Percentiles rank a stretch among this genome's conserved stretches.
Conservation (phyloP, 2,113 vertebrate species). For the Tyto alba region DNA sequence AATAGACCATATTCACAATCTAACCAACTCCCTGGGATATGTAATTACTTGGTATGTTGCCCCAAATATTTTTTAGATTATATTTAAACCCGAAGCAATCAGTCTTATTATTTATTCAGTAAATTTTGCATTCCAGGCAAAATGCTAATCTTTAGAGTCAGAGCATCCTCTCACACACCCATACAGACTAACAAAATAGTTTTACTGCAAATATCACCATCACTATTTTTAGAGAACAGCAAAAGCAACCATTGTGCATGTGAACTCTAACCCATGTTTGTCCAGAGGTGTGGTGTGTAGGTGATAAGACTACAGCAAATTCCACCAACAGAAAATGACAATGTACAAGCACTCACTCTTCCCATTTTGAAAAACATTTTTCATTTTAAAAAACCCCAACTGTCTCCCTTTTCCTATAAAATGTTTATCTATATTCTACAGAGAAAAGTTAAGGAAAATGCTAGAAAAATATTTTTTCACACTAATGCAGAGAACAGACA, state of each 20-base stretch:
- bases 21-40: not conserved
- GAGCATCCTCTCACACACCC: not conserved
- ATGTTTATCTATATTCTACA: not conserved
- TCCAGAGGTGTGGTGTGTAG: not conserved
- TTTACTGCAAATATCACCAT: not conserved
- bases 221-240: not conserved
- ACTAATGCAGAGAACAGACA: not conserved
- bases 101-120: not conserved
- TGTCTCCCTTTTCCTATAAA: not conserved
- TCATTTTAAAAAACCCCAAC: not conserved
- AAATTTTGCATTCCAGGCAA: not conserved
- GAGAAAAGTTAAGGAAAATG: not conserved
- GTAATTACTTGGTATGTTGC: not conserved
- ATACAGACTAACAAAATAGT: not conserved
- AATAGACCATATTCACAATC: not conserved
- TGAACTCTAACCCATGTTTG: not conserved
- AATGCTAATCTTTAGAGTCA: not conserved
- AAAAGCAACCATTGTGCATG: not conserved
- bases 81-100: not conserved
- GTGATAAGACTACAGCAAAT: not conserved
- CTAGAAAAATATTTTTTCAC: not conserved
- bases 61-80: not conserved
- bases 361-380: not conserved
- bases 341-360: not conserved
- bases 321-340: not conserved